Base-by-base conservation (phyloP, 1,140 invertebrate genomes). In the Latrodectus geometricus region DNA sequence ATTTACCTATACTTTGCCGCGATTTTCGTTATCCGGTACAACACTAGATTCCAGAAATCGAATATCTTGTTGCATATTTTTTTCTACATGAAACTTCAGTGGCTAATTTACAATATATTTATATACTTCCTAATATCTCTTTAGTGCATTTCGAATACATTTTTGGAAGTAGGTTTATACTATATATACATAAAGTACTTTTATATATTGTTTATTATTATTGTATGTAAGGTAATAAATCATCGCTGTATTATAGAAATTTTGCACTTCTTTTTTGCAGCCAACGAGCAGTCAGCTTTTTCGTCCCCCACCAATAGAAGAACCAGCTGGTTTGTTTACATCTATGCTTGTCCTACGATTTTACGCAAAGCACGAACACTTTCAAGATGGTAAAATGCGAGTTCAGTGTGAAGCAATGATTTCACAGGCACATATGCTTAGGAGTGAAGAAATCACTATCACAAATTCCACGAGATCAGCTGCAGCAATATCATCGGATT, bases 381-480 rank as follows among this genome's bases (percentile, higher is more conserved):
- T 87, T 54, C 23, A 54, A 8, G 52, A 87, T 14, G 79, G 79
- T 0, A 77, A 66, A 15, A 77, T 87, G 86, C 66, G 54, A 5
- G 20, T 87, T 4, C 70, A 77, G 48, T 87, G 86, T 23, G 79
- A 73, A 17, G 78, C 86, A 56, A 69, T 79, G 17, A 87, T 87
- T 48, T 87, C 86, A 21, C 78, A 76, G 54, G 79, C 68, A 21
- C 76, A 87, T 49, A 69, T 69, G 7, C 79, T 74, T 9, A 52
- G 73, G 14, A 87, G 79, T 50, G 86, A 82, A 50, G 86, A 87
- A 49, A 81, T 82, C 21, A 86, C 72, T 50, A 75, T 77, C 49
- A 86, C 74, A 12, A 81, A 81, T 48, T 81, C 78, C 8, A 70
- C 78, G 4, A 72, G 68, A 15, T 48, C 66, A 9, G 15, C 66